Percentiles rank a stretch among this genome's conserved stretches.
phyloP scores from a whole-genome alignment of 2,888 invertebrate species.

The Hirtodrosophila confusa region DNA sequence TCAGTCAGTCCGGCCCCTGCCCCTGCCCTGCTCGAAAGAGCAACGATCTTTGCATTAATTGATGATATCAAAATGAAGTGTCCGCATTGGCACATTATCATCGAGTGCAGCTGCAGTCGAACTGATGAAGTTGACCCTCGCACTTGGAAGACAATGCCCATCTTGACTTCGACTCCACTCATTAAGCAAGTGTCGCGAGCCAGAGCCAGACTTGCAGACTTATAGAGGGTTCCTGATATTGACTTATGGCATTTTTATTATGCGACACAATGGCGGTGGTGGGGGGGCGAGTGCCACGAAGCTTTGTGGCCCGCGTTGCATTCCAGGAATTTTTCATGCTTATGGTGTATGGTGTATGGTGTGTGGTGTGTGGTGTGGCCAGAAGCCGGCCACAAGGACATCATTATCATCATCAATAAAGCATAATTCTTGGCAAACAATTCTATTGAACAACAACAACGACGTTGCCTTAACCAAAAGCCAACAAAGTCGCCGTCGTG shows the following conservation, averaged over 20 bases:
- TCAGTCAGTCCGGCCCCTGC: constrained; percentile 57
- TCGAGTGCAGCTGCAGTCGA: constrained; percentile 50
- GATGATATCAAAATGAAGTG: constrained; percentile 72
- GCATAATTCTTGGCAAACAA: constrained; percentile 80
- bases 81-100: constrained; percentile 76
- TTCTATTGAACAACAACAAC: constrained; percentile 78
- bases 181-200: constrained; percentile 64
- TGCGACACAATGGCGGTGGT: constrained; percentile 28
- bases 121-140: constrained; percentile 46
- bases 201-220: constrained; percentile 4
- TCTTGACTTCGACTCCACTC: constrained; percentile 43
- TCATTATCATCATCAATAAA: constrained; percentile 81
- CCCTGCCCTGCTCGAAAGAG: not conserved
- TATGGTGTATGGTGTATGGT: constrained; percentile 37
- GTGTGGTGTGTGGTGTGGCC: constrained; percentile 22
- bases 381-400: constrained; percentile 68
- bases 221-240: constrained; percentile 57
- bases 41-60: constrained; percentile 70
- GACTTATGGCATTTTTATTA: constrained; percentile 80
- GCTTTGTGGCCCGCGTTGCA: constrained; percentile 47
- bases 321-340: constrained; percentile 74
- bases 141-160: constrained; percentile 42
- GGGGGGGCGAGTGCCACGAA: constrained; percentile 7
- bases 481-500: constrained; percentile 53
- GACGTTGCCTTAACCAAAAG: constrained; percentile 19